Percentiles rank a stretch among this genome's conserved stretches.
Evolutionary conservation across 2,888 invertebrate species (phyloP).

Genomic region (Zeuzera pyrina): DNA sequence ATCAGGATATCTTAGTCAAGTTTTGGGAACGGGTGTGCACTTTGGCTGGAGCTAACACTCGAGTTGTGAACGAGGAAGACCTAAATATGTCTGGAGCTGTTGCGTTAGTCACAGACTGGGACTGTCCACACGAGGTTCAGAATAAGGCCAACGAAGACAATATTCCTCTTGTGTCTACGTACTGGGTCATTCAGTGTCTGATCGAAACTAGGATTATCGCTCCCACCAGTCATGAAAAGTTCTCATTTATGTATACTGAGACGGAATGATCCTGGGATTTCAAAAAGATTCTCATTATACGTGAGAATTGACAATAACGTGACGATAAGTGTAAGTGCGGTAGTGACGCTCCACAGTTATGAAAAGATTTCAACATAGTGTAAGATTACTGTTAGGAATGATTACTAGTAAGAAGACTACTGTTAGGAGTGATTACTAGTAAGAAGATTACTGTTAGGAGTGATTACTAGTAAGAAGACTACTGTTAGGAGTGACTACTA

Average conservation of each 20-base stretch:
- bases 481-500: too few species aligned
- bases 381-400: too few species aligned
- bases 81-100: slow-evolving; percentile 57
- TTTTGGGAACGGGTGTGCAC: slow-evolving; percentile 77
- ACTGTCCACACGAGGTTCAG: slow-evolving; percentile 71
- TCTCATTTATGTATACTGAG: slow-evolving; percentile 68
- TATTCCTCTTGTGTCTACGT: slow-evolving; percentile 77
- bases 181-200: slow-evolving; percentile 80
- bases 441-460: too few species aligned
- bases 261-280: slow-evolving; percentile 71
- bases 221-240: slow-evolving; percentile 64
- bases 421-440: too few species aligned
- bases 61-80: slow-evolving; percentile 61
- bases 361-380: too few species aligned
- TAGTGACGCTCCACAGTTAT: slow-evolving; percentile 19
- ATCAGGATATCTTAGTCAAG: slow-evolving; percentile 66
- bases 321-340: slow-evolving; percentile 19
- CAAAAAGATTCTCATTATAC: slow-evolving; percentile 60
- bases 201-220: slow-evolving; percentile 72
- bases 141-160: slow-evolving; percentile 70
- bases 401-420: too few species aligned
- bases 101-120: slow-evolving; percentile 75
- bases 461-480: too few species aligned
- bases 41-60: slow-evolving; percentile 66
- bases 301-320: slow-evolving; percentile 50